Evolutionary conservation across 2,113 vertebrate species (phyloP), one percentile per base, ranked within the genome.

Genomic region (Gallinago paraguaiae): DNA sequence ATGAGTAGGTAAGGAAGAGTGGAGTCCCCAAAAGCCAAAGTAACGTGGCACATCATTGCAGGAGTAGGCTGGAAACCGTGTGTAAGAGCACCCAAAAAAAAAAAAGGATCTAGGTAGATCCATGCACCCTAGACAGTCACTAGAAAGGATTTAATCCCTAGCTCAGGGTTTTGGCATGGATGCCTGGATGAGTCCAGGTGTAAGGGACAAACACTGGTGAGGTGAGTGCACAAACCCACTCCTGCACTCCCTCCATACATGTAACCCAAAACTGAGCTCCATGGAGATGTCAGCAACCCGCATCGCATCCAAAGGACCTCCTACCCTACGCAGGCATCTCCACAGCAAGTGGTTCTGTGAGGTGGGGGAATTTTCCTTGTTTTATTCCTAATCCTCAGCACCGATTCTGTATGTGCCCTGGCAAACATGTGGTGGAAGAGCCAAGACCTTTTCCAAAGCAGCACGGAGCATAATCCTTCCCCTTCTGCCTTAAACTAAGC

Each of bases 401-500:
- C 5, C 2, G 4, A 53, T 82, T 90, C 90, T 84, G 61, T 61
- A 76, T 17, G 74, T 68, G 70, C 61, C 64, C 65, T 85, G 61
- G 45, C 41, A 57, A 43, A 82, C 84, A 72, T 3, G 59, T 54
- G 41, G 61, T 68, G 23, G 63, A 95, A 33, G 28, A 74, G 35
- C 70, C 39, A 61, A 4, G 4, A 31, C 25, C 41, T 70, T 17
- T 56, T 86, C 71, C 86, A 79, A n/a, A 67, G 57, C 30, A 84
- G 56, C 37, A 41, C 0, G 3, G 54, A 57, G 53, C 37, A 37
- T 10, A 80, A 50, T 53, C 37, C 16, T 92, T 88, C 54, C 37
- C 59, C 18, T 72, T 82, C 51, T 94, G 90, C 90, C 84, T 83
- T 93, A 78, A 94, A 88, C 90, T 77, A 82, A 82, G 33, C 48